Conservation (phyloP, 2,888 invertebrate genomes). For the Anthophora plumipes region DNA sequence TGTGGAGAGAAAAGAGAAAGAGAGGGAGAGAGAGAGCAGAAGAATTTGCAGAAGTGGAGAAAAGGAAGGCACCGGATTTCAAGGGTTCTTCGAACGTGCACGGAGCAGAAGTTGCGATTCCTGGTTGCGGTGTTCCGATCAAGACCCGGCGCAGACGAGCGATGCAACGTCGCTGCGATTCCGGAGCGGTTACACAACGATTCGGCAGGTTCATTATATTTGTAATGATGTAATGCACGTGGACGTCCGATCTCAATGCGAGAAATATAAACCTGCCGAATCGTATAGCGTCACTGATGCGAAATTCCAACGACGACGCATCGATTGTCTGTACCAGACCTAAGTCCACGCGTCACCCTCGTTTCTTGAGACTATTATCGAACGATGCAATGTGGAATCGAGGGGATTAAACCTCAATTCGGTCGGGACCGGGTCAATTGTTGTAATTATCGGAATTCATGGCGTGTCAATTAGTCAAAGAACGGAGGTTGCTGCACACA, state of each 20-base stretch:
- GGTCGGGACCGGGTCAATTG: constrained; percentile 80
- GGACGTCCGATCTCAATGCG: too few species aligned
- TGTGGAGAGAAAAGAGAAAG: neutral
- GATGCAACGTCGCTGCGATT: too few species aligned
- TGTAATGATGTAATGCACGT: too few species aligned
- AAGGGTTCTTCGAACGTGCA: neutral
- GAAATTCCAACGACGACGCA: too few species aligned
- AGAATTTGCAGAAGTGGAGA: neutral
- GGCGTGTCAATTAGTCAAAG: constrained; percentile 74
- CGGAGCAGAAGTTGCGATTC: constrained; percentile 48
- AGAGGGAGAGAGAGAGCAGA: neutral
- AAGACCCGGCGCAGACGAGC: too few species aligned
- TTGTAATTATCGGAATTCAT: constrained; percentile 82
- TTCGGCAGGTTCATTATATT: too few species aligned
- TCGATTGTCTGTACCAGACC: too few species aligned
- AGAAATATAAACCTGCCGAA: too few species aligned
- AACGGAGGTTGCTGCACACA: constrained; percentile 16
- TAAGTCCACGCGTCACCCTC: constrained; percentile 7
- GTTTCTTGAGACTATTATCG: constrained; percentile 33
- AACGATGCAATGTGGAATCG: neutral
- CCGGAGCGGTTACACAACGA: too few species aligned
- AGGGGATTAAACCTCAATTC: constrained; percentile 73
- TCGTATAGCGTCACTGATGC: too few species aligned
- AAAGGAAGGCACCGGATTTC: neutral
- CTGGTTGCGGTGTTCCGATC: constrained; percentile 23